Evolutionary conservation across 2,797 vertebrate genomes (phyloP), one percentile per base, ranked within the genome.

Genomic region (Mastacembelus armatus): DNA sequence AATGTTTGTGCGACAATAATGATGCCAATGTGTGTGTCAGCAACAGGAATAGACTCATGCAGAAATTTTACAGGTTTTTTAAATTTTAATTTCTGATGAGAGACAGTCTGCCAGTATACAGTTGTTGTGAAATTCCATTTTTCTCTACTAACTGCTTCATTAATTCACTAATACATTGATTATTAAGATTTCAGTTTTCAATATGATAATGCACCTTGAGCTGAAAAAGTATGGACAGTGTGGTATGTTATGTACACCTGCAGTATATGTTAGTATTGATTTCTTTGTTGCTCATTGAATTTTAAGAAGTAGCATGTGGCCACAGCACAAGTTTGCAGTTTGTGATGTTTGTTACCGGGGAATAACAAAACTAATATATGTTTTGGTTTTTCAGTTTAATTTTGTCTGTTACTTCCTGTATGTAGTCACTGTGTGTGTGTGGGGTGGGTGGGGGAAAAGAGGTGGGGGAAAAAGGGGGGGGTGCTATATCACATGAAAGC

Each of bases 1-100:
- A 44, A 24, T 24, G n/a, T n/a, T n/a, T n/a, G n/a, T n/a, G n/a
- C n/a, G n/a, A 72, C 68, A 82, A 77, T 48, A 45, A 57, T 47
- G 22, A 42, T 76, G 45, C 22, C n/a, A n/a, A 22, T 45, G 30
- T 74, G 57, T 56, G n/a, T 64, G 56, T 73, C 67, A 72, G 67
- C 24, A 49, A 45, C 47, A 57, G 16, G 45, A 15, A 61, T 24
- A 40, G 42, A 71, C 24, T 30, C 49, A 30, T 16, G 22, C 5
- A 29, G 18, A 35, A 30, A n/a, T 57, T 58, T 7, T 47, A 16
- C 10, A 14, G 7, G 42, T 29, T 42, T 12, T 57, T 39, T 4
- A n/a, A 32, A 35, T 22, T 51, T 14, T 10, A 27, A 52, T 43
- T 40, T 61, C 5, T 47, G 8, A 33, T 22, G 22, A 30, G n/a